phyloP scores from a whole-genome alignment of 2,888 invertebrate genomes.

The Sialis fuliginosa region DNA sequence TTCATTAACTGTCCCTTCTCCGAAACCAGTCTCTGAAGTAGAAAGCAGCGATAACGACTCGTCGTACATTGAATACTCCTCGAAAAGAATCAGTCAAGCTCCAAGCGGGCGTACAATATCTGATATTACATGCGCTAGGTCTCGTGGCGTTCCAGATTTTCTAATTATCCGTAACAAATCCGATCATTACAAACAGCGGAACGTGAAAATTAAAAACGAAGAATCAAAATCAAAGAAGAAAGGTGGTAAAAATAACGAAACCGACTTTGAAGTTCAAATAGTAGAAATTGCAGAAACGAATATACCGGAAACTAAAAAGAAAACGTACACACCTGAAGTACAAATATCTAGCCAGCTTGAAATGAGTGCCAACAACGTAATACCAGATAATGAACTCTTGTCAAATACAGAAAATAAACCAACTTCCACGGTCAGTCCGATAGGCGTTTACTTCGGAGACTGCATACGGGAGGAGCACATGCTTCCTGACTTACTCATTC shows the following conservation, averaged over 20 bases:
- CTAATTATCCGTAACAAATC: slow-evolving; percentile 3
- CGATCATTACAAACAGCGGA: slow-evolving; percentile 1
- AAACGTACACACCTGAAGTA: not conserved
- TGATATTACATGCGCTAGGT: slow-evolving; percentile 4
- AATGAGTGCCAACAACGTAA: no score
- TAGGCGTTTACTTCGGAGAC: not conserved
- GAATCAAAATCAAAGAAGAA: not conserved
- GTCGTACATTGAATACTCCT: slow-evolving; percentile 1
- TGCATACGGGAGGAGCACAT: not conserved
- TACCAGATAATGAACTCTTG: no score
- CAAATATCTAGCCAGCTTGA: not conserved
- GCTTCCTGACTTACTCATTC: slow-evolving; percentile 5
- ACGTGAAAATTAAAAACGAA: not conserved
- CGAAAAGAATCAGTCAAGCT: not conserved
- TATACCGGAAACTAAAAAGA: not conserved
- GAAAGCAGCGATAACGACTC: slow-evolving; percentile 2
- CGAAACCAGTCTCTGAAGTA: slow-evolving; percentile 1
- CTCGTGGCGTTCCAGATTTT: slow-evolving; percentile 4
- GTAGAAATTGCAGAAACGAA: not conserved
- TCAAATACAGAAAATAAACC: no score
- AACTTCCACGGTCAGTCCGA: no score
- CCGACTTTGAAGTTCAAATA: no score
- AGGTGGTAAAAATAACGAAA: no score
- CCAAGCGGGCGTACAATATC: not conserved
- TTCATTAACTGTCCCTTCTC: slow-evolving; percentile 11